These are phyloP conservation scores for Aptenodytes patagonicus DNA, from an alignment of 2,113 vertebrate genomes.

Conservation along the genomic window DNA sequence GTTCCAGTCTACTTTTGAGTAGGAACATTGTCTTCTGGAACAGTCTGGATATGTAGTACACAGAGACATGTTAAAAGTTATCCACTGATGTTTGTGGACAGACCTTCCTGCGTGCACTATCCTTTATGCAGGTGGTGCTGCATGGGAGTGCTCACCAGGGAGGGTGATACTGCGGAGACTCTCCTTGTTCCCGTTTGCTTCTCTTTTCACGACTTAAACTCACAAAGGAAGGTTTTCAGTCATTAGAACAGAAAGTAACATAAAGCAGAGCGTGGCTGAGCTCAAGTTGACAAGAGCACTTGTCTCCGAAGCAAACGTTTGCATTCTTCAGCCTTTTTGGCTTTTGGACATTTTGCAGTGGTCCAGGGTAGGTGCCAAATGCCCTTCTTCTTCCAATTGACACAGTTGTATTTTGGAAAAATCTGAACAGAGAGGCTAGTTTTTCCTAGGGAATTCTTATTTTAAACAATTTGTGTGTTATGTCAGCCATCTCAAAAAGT, in stretches of 20 bases:
- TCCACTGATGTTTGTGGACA: neutral
- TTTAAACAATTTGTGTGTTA: neutral
- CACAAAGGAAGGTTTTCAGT: neutral
- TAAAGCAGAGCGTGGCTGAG: neutral
- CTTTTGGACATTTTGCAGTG: neutral
- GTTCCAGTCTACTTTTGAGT: neutral
- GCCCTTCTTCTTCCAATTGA: neutral
- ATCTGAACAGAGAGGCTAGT: neutral
- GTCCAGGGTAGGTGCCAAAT: neutral
- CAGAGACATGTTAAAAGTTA: neutral
- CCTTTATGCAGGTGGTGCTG: neutral
- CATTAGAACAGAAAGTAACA: neutral
- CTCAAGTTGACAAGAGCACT: neutral
- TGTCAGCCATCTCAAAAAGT: neutral
- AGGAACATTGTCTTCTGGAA: neutral
- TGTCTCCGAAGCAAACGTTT: neutral
- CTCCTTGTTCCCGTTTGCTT: neutral
- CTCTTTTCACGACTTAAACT: neutral
- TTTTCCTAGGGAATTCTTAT: neutral
- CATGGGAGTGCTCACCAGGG: rapidly evolving
- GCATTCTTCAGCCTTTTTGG: neutral
- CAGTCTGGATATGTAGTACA: neutral
- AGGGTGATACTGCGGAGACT: neutral
- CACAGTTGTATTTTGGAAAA: neutral
- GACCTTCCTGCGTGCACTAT: rapidly evolving